These are phyloP conservation scores for Zapus hudsonius DNA, from an alignment of 2,113 vertebrate species.

Conservation along the genomic window DNA sequence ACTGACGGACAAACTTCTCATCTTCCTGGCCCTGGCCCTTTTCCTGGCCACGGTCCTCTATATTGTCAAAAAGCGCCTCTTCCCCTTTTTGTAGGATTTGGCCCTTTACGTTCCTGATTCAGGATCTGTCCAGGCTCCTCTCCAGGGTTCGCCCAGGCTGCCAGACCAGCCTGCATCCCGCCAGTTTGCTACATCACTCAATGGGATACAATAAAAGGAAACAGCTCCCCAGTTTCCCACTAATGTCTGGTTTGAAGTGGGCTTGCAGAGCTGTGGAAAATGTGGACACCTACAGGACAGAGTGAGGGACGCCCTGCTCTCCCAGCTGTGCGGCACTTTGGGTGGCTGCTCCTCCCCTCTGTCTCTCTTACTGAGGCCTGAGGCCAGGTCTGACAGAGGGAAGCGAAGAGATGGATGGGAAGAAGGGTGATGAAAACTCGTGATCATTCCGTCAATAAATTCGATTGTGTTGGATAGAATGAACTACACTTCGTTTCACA, in stretches of 20 bases:
- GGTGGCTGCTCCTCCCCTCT: neutral
- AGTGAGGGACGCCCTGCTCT: neutral
- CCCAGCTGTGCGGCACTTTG: rapidly evolving
- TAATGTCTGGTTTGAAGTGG: neutral
- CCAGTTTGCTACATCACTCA: neutral
- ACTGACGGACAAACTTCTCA: slow-evolving; percentile 97
- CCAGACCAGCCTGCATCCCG: neutral
- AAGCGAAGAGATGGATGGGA: neutral
- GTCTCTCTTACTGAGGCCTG: neutral
- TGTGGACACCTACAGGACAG: neutral
- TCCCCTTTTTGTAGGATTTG: slow-evolving; percentile 91
- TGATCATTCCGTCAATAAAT: slow-evolving; percentile 81
- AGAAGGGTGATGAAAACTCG: neutral
- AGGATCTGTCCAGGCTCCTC: neutral
- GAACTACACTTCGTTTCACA: slow-evolving; percentile 52
- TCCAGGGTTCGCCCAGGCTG: neutral
- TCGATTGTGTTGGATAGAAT: slow-evolving; percentile 62
- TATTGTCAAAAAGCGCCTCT: slow-evolving; percentile 97
- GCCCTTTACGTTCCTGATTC: neutral
- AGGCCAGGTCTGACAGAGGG: slow-evolving; percentile 28
- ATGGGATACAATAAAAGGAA: neutral
- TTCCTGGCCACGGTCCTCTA: slow-evolving; percentile 97
- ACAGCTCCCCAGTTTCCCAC: neutral
- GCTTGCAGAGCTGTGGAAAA: neutral
- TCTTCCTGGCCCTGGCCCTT: slow-evolving; percentile 95